These are phyloP conservation scores for Cettia cetti DNA, from an alignment of 2,113 vertebrate species.

Conservation along the genomic window DNA sequence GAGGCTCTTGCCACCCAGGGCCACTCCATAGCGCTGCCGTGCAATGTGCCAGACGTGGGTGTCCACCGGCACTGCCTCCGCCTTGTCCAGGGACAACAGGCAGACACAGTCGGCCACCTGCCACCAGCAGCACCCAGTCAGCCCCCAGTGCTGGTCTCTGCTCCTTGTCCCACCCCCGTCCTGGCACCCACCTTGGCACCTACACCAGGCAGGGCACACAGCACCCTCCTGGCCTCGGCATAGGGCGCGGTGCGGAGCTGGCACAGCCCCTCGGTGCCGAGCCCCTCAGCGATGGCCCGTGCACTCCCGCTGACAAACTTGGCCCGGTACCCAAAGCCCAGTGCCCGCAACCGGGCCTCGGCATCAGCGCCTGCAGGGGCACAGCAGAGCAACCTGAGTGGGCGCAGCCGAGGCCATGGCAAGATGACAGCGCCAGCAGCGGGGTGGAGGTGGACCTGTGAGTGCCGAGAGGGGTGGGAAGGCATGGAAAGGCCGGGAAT, in stretches of 20 bases:
- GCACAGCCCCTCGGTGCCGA: constrained; percentile 76
- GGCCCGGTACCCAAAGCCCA: constrained; percentile 94
- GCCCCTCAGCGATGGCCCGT: constrained; percentile 71
- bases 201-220: constrained; percentile 87
- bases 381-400: rapidly evolving
- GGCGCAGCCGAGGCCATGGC: rapidly evolving
- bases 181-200: constrained; percentile 82
- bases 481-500: constrained; percentile 75
- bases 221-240: constrained; percentile 76
- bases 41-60: constrained; percentile 94
- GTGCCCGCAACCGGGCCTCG: constrained; percentile 78
- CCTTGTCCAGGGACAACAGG: constrained; percentile 91
- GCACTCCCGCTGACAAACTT: constrained; percentile 85
- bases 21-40: constrained; percentile 79
- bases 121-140: not conserved
- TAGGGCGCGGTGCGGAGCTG: constrained; percentile 77
- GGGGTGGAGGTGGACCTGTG: constrained; percentile 67
- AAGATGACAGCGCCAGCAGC: rapidly evolving
- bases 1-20: constrained; percentile 73
- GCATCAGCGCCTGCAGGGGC: constrained; percentile 69
- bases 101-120: constrained; percentile 98
- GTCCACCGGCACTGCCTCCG: constrained; percentile 88
- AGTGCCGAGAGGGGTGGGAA: constrained; percentile 84
- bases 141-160: rapidly evolving
- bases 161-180: rapidly evolving